These are phyloP conservation scores for Terrapene triunguis DNA, from an alignment of 2,113 vertebrate species.

Conservation along the genomic window DNA sequence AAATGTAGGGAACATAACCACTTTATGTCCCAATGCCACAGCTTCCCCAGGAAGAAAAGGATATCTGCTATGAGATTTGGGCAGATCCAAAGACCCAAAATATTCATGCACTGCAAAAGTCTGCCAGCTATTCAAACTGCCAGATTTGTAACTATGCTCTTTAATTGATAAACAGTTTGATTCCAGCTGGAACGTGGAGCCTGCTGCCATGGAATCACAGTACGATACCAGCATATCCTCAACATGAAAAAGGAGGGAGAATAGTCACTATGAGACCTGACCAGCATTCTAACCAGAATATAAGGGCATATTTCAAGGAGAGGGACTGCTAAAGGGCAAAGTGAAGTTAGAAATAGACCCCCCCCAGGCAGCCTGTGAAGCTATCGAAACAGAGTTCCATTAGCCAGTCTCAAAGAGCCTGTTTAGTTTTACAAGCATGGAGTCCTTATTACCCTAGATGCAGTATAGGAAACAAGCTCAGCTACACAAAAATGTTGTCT, in stretches of 20 bases:
- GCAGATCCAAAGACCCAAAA: conserved; percentile 6
- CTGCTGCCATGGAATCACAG: background rate
- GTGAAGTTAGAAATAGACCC: conserved; percentile 63
- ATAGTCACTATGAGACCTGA: background rate
- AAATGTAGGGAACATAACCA: background rate
- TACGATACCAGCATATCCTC: background rate
- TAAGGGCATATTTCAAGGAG: conserved; percentile 38
- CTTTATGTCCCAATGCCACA: background rate
- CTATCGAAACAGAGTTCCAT: conserved; percentile 14
- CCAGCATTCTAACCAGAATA: background rate
- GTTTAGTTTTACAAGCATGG: background rate
- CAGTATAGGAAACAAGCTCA: background rate
- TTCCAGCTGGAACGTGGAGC: background rate
- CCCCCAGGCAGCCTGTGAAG: conserved; percentile 36
- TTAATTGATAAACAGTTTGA: background rate
- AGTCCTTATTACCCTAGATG: background rate
- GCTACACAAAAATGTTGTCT: background rate
- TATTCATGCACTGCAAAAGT: background rate
- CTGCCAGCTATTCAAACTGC: background rate
- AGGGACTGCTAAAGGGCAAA: conserved; percentile 52
- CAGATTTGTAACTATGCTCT: background rate
- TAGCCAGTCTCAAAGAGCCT: background rate
- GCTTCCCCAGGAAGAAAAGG: background rate
- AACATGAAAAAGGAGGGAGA: background rate
- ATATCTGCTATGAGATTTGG: background rate